phyloP scores from a whole-genome alignment of 1,140 invertebrate species.

The Drosophila parabipectinata region DNA sequence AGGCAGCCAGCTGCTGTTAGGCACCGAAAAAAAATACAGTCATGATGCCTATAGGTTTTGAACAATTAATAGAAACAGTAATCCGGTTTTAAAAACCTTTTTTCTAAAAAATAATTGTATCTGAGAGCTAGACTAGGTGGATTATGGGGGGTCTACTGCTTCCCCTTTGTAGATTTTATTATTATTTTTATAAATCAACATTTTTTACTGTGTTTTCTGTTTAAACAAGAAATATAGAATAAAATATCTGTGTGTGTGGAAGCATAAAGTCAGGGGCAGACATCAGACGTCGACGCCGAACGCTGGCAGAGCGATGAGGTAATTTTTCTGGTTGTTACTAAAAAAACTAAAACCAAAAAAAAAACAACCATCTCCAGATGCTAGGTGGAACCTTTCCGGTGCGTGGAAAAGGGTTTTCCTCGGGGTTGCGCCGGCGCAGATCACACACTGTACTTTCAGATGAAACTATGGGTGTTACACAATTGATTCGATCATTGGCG shows the following conservation, averaged over 20 bases:
- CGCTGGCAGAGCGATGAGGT: slow-evolving; percentile 72
- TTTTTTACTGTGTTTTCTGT: slow-evolving; percentile 8
- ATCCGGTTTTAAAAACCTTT: too few relatives aligned
- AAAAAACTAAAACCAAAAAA: slow-evolving; percentile 9
- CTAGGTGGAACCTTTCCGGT: slow-evolving; percentile 5
- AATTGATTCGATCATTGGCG: slow-evolving; percentile 62
- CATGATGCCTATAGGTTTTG: neutral
- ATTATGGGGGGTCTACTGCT: neutral
- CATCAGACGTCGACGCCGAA: slow-evolving; percentile 48
- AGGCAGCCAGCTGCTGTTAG: slow-evolving; percentile 28
- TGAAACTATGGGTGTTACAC: slow-evolving; percentile 52
- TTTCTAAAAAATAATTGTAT: neutral
- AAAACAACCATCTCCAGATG: slow-evolving; percentile 8
- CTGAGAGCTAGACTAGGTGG: neutral
- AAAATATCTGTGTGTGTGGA: slow-evolving; percentile 40
- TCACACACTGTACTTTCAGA: slow-evolving; percentile 8
- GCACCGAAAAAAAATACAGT: neutral
- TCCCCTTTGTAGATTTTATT: neutral
- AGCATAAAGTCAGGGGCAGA: slow-evolving; percentile 75
- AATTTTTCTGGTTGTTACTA: slow-evolving; percentile 67
- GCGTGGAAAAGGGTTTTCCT: slow-evolving; percentile 35
- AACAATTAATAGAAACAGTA: neutral
- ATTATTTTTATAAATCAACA: neutral
- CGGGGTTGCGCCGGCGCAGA: slow-evolving; percentile 56
- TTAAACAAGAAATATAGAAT: slow-evolving; percentile 67